Percentiles rank a stretch among this genome's conserved stretches.
Conservation (phyloP, 2,797 vertebrate species). For the Oreochromis mossambicus region DNA sequence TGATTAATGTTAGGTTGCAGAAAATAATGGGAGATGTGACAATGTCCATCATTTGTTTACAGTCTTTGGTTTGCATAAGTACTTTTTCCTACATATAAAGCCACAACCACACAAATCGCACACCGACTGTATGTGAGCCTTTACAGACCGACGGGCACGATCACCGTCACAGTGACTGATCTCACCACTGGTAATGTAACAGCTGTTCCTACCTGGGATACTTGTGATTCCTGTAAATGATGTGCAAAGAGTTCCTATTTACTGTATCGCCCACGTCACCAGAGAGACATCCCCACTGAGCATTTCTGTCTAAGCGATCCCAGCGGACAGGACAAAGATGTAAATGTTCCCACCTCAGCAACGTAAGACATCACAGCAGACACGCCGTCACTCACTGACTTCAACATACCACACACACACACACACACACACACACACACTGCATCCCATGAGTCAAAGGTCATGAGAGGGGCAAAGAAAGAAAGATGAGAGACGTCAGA, state of each 20-base stretch:
- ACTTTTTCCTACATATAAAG: background rate
- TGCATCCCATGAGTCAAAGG: background rate
- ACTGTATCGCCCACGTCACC: background rate
- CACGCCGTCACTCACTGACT: background rate
- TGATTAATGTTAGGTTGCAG: background rate
- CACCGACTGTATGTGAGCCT: background rate
- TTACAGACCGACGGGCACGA: background rate
- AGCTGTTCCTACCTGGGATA: background rate
- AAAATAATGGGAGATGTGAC: background rate
- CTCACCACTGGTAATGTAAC: background rate
- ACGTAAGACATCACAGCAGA: background rate
- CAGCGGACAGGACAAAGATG: slow-evolving; percentile 14
- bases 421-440: background rate
- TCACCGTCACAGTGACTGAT: background rate
- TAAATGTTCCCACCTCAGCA: slow-evolving; percentile 8
- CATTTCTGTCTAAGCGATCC: background rate
- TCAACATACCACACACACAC: background rate
- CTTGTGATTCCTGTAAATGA: background rate
- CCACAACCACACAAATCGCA: background rate
- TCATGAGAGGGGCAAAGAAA: background rate
- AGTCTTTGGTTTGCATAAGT: background rate
- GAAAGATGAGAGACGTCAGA: background rate
- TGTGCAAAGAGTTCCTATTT: background rate
- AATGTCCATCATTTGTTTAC: background rate
- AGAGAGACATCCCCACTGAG: background rate